A percentile compares a stretch with the other conserved stretches of the same genome.
Evolutionary conservation across 2,888 invertebrate genomes (phyloP).

Genomic region (Drosophila pullipes): DNA sequence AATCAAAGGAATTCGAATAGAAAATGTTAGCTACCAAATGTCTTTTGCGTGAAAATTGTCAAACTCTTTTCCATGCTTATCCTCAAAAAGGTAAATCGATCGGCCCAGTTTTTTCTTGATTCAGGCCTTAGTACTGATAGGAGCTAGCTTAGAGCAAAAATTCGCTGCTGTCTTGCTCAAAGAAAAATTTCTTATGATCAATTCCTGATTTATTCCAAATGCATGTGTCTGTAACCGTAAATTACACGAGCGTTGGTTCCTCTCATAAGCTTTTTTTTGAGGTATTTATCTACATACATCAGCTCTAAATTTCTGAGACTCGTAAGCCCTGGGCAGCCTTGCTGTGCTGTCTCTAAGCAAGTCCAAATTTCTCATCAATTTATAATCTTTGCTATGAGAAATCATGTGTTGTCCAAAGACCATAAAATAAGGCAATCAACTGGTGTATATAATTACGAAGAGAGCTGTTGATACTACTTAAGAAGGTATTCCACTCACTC

Average conservation of each 20-base stretch:
- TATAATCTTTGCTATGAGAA: neutral
- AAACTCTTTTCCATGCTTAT: neutral
- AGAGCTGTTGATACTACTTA: neutral
- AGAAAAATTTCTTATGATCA: neutral
- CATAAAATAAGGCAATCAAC: constrained; percentile 2
- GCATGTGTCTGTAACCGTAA: neutral
- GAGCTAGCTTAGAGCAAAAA: neutral
- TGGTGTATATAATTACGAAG: neutral
- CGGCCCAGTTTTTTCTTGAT: neutral
- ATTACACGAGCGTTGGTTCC: neutral
- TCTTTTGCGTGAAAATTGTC: neutral
- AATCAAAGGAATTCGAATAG: neutral
- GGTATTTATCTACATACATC: too few species aligned
- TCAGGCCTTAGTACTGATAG: neutral
- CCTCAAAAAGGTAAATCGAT: neutral
- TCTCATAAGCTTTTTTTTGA: too few species aligned
- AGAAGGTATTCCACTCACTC: neutral
- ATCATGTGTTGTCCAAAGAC: constrained; percentile 4
- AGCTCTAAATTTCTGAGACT: neutral
- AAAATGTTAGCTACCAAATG: neutral
- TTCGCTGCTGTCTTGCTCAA: neutral
- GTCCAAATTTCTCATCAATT: neutral
- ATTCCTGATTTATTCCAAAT: neutral
- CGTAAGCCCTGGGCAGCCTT: neutral
- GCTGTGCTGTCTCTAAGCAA: neutral